Evolutionary conservation across 2,888 invertebrate genomes (phyloP).

Genomic region (Antheraea yamamai): DNA sequence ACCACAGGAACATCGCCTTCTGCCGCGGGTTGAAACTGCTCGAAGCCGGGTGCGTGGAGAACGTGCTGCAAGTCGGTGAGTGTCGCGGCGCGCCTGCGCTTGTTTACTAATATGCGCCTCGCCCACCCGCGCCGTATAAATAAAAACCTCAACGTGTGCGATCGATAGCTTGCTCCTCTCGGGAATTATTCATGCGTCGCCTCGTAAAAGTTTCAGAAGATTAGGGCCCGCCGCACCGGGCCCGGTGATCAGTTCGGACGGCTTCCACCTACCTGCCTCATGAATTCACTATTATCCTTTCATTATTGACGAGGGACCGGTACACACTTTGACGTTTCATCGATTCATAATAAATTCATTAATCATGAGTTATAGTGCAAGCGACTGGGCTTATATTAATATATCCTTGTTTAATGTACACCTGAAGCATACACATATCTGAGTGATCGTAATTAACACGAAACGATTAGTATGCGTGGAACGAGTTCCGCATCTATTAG

Average conservation of each 20-base stretch:
- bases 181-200: constrained; percentile 81
- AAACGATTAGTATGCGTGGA: constrained; percentile 51
- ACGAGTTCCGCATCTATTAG: constrained; percentile 44
- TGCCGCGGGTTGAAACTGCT: constrained; percentile 92
- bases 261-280: constrained; percentile 31
- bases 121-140: constrained; percentile 81
- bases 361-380: constrained; percentile 38
- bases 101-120: constrained; percentile 82
- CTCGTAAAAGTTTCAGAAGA: constrained; percentile 75
- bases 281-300: constrained; percentile 35
- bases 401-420: constrained; percentile 41
- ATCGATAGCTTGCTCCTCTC: constrained; percentile 81
- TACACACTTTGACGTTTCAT: constrained; percentile 54
- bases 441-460: constrained; percentile 49
- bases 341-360: constrained; percentile 48
- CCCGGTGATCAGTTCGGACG: constrained; percentile 42
- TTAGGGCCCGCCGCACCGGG: constrained; percentile 59
- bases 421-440: constrained; percentile 7
- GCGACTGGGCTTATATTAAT: constrained; percentile 41
- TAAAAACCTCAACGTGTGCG: constrained; percentile 82
- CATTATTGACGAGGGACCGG: constrained; percentile 45
- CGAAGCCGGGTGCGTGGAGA: constrained; percentile 91
- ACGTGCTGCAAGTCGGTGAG: constrained; percentile 95
- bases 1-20: constrained; percentile 92
- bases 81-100: constrained; percentile 81